Evolutionary conservation across 2,113 vertebrate genomes (phyloP).

Genomic region (Gracilinanus agilis): DNA sequence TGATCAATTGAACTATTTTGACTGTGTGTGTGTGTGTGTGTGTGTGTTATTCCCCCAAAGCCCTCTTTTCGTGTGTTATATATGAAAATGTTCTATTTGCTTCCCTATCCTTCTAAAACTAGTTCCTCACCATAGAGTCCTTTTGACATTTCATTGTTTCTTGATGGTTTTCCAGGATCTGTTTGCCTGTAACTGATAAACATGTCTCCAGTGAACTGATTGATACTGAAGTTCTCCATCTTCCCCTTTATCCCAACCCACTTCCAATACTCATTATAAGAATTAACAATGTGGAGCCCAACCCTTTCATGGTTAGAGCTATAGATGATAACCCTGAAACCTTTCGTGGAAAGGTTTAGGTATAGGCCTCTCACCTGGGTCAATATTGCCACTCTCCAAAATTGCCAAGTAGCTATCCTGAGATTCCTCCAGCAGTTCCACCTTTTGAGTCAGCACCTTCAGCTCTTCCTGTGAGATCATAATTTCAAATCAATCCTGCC

Average conservation of each 20-base stretch:
- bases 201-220: not conserved
- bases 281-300: not conserved
- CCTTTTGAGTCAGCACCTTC: slow-evolving; percentile 80
- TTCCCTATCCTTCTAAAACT: not conserved
- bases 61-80: no score
- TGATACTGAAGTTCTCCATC: not conserved
- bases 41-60: no score
- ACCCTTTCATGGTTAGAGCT: not conserved
- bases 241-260: not conserved
- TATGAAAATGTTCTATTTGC: not conserved
- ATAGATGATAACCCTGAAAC: not conserved
- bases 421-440: slow-evolving; percentile 82
- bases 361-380: slow-evolving; percentile 78
- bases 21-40: no score
- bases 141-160: slow-evolving; percentile 39
- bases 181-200: slow-evolving; percentile 76
- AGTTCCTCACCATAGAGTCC: slow-evolving; percentile 80
- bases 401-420: slow-evolving; percentile 82
- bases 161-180: slow-evolving; percentile 68
- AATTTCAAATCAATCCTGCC: not conserved
- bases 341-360: not conserved
- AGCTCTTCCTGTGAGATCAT: slow-evolving; percentile 69
- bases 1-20: not conserved
- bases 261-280: not conserved
- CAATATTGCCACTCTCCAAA: slow-evolving; percentile 82